Percentiles rank a stretch among this genome's conserved stretches.
These are phyloP conservation scores for Drusus annulatus DNA, from an alignment of 1,140 invertebrate genomes.

Conservation along the genomic window DNA sequence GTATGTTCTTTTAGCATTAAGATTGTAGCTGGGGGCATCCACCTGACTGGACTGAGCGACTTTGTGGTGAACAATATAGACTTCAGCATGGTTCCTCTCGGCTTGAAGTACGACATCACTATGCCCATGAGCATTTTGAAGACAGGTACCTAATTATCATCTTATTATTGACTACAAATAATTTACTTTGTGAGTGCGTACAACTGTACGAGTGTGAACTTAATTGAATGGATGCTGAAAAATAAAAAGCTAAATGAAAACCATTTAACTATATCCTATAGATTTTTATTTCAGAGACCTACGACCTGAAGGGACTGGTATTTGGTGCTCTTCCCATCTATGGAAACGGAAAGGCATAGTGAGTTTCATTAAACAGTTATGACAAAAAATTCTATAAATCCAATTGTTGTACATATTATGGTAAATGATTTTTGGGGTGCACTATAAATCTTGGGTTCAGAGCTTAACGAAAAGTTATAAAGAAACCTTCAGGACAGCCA, in stretches of 20 bases:
- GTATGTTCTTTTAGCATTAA: conserved; percentile 39
- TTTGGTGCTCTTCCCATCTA: conserved; percentile 61
- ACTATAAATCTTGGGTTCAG: too few species aligned
- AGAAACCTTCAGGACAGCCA: too few species aligned
- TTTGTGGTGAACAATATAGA: conserved; percentile 43
- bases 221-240: too few species aligned
- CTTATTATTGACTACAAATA: too few species aligned
- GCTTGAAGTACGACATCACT: conserved; percentile 45
- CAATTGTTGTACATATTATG: too few species aligned
- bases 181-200: too few species aligned
- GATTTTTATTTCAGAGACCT: conserved; percentile 61
- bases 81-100: conserved; percentile 35
- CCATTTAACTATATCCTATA: neutral
- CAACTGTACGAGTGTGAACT: too few species aligned
- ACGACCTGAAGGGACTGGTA: conserved; percentile 62
- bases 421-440: too few species aligned
- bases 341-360: conserved; percentile 63
- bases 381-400: too few species aligned
- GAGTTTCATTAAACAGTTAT: conserved; percentile 49
- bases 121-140: conserved; percentile 46
- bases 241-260: neutral
- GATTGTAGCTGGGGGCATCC: conserved; percentile 25
- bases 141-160: conserved; percentile 44
- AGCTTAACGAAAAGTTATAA: too few species aligned
- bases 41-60: conserved; percentile 46